A percentile compares a stretch with the other conserved stretches of the same genome.
phyloP scores from a whole-genome alignment of 1,140 invertebrate genomes.

The Whitmania pigra region DNA sequence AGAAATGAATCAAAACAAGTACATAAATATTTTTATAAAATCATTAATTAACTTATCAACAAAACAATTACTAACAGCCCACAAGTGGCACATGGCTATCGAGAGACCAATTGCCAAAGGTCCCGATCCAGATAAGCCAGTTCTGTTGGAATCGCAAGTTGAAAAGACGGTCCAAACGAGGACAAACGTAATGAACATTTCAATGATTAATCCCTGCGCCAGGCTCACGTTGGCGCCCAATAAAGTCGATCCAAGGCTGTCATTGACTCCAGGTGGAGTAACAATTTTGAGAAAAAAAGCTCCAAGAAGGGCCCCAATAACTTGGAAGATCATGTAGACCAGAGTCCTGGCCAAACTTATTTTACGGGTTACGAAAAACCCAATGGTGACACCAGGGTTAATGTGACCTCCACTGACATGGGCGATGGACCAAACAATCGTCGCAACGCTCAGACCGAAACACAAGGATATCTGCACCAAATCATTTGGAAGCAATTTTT shows the following conservation, averaged over 20 bases:
- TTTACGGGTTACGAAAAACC: constrained; percentile 52
- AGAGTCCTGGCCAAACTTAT: constrained; percentile 59
- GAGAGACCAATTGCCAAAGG: constrained; percentile 72
- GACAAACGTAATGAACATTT: constrained; percentile 73
- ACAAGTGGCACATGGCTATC: constrained; percentile 59
- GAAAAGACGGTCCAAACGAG: constrained; percentile 73
- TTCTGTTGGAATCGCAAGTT: constrained; percentile 62
- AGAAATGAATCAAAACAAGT: not conserved
- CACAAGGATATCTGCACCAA: constrained; percentile 67
- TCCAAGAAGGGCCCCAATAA: constrained; percentile 62
- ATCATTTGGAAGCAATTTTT: constrained; percentile 48
- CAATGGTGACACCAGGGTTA: constrained; percentile 37
- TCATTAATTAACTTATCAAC: not conserved
- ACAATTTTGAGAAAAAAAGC: constrained; percentile 53
- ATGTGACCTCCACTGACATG: constrained; percentile 38
- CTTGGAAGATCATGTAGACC: constrained; percentile 42
- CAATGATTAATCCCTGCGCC: constrained; percentile 67
- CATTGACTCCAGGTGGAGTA: constrained; percentile 37
- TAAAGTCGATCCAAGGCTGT: constrained; percentile 2
- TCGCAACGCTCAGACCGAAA: constrained; percentile 71
- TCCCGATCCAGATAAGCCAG: constrained; percentile 67
- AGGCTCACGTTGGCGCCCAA: not conserved
- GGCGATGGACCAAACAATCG: constrained; percentile 34
- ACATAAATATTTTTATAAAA: not conserved
- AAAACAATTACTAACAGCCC: constrained; percentile 38